Percentiles rank a stretch among this genome's conserved stretches.
Conservation (phyloP, 2,888 invertebrate genomes). For the Stenichneumon culpator region DNA sequence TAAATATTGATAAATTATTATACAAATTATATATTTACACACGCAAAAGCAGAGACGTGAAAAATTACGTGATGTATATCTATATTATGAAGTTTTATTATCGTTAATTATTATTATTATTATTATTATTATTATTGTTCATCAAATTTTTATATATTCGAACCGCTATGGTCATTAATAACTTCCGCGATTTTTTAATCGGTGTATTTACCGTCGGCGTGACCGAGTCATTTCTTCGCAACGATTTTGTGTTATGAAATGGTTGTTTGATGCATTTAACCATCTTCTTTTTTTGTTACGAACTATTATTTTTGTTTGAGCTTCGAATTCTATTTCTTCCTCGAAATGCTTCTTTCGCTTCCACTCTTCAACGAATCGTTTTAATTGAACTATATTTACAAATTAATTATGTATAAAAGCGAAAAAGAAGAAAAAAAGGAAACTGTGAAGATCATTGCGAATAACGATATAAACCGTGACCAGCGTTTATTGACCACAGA, state of each 20-base stretch:
- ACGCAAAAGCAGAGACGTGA: conserved; percentile 33
- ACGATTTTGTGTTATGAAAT: conserved; percentile 19
- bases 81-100: conserved; percentile 53
- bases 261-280: background rate
- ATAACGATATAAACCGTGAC: background rate
- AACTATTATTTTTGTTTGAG: conserved; percentile 17
- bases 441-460: conserved; percentile 6
- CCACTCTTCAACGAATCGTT: conserved; percentile 64
- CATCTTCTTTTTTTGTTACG: background rate
- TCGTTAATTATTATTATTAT: conserved; percentile 53
- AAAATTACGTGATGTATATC: conserved; percentile 38
- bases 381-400: conserved; percentile 40
- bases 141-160: conserved; percentile 56
- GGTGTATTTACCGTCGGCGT: background rate
- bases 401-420: conserved; percentile 23
- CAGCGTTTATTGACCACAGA: background rate
- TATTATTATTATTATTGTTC: conserved; percentile 50
- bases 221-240: conserved; percentile 23
- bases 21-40: conserved; percentile 62
- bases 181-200: background rate
- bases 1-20: conserved; percentile 56
- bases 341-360: conserved; percentile 44
- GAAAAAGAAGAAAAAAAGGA: conserved; percentile 2
- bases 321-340: conserved; percentile 47
- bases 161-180: background rate